Conservation (phyloP, 1,140 invertebrate genomes). For the Ladona fulva region DNA sequence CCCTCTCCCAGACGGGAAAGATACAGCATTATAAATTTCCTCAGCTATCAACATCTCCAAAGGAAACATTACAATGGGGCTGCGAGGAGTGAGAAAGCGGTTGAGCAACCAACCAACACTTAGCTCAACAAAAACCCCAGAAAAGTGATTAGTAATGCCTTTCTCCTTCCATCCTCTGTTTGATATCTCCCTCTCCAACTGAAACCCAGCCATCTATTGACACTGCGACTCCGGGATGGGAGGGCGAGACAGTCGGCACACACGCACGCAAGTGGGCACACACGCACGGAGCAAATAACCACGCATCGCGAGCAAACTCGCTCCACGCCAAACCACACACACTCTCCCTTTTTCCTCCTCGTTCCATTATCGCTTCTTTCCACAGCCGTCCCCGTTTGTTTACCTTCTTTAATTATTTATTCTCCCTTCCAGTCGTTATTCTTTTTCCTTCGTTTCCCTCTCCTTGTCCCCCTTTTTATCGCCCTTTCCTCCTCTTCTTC, state of each 20-base stretch:
- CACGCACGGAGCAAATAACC: neutral
- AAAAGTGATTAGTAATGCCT: no score
- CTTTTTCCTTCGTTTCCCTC: neutral
- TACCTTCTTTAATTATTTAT: neutral
- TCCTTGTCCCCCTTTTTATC: neutral
- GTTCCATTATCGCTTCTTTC: neutral
- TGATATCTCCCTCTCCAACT: neutral
- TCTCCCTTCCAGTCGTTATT: neutral
- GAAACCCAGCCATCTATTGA: neutral
- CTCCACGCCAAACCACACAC: neutral
- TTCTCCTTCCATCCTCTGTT: neutral
- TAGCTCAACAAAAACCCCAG: no score
- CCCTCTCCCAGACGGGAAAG: no score
- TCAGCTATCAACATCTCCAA: no score
- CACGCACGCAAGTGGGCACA: neutral
- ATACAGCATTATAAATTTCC: no score
- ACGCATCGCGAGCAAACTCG: neutral
- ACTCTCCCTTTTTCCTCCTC: neutral
- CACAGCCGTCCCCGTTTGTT: neutral
- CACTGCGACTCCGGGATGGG: neutral
- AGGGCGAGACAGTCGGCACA: neutral
- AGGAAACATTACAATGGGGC: no score
- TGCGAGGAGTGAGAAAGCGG: no score
- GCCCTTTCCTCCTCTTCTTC: neutral
- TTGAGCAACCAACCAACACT: no score